phyloP scores from a whole-genome alignment of 2,113 vertebrate species.

The Aspidoscelis tigris region DNA sequence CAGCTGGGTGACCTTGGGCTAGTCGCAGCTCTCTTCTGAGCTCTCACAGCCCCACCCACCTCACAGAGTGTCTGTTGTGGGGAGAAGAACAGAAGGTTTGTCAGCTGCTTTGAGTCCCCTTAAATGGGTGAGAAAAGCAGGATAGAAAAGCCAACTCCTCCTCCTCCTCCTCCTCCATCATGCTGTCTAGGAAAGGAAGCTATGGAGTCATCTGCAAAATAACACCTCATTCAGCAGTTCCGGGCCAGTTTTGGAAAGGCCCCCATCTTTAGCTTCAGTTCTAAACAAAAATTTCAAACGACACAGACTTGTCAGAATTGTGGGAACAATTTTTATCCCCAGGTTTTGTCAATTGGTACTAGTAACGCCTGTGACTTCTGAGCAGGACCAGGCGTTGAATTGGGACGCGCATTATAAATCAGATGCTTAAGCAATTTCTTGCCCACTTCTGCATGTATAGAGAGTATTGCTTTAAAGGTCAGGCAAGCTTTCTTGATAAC shows the following conservation, averaged over 20 bases:
- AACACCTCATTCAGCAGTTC: background rate
- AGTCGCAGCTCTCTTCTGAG: too few species aligned
- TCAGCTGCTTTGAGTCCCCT: too few species aligned
- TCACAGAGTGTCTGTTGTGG: too few species aligned
- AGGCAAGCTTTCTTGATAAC: conserved; percentile 71
- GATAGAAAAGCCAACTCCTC: too few species aligned
- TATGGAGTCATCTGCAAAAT: background rate
- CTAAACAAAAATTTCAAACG: background rate
- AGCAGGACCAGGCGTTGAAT: background rate
- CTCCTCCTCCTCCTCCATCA: background rate
- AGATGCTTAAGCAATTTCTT: conserved; percentile 39
- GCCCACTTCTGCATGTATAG: conserved; percentile 17
- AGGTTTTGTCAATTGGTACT: conserved; percentile 7
- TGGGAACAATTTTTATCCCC: too few species aligned
- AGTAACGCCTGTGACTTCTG: background rate
- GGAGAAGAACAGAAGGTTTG: too few species aligned
- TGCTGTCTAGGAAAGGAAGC: background rate
- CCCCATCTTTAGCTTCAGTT: background rate
- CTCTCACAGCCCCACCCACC: too few species aligned
- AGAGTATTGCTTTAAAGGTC: conserved; percentile 64
- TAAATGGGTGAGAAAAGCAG: too few species aligned
- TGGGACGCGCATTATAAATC: conserved; percentile 50
- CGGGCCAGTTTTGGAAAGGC: background rate
- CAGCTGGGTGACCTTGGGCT: too few species aligned
- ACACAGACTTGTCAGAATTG: background rate